phyloP scores from a whole-genome alignment of 2,888 invertebrate species.

The Rhamphomyia laevipes region DNA sequence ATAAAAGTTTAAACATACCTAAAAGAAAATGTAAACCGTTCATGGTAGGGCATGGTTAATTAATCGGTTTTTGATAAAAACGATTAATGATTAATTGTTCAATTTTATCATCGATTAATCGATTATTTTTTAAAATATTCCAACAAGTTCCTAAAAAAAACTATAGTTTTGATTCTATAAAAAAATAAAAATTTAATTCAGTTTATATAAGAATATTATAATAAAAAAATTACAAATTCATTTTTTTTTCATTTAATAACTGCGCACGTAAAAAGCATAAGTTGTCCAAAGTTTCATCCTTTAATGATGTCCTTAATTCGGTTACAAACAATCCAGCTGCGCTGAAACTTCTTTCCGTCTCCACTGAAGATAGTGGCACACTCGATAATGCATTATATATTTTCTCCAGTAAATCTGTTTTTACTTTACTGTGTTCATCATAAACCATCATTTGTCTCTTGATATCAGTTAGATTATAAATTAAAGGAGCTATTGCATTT shows the following conservation, averaged over 20 bases:
- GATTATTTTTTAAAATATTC: too few species aligned
- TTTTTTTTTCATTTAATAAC: not conserved
- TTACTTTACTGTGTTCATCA: not conserved
- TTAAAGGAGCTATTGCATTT: not conserved
- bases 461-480: not conserved
- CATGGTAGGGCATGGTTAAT: too few species aligned
- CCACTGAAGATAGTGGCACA: not conserved
- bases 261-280: not conserved
- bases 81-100: too few species aligned
- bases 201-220: too few species aligned
- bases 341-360: not conserved
- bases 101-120: too few species aligned
- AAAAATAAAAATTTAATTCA: too few species aligned
- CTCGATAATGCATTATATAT: not conserved
- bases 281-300: not conserved
- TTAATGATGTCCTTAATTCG: not conserved
- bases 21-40: too few species aligned
- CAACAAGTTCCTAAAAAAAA: too few species aligned
- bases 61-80: too few species aligned
- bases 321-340: not conserved
- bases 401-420: not conserved
- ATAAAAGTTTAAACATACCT: too few species aligned
- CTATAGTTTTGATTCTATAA: too few species aligned
- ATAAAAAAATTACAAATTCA: not conserved
- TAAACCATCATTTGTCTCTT: not conserved